Evolutionary conservation across 2,888 invertebrate genomes (phyloP).

Genomic region (Latheticus oryzae): DNA sequence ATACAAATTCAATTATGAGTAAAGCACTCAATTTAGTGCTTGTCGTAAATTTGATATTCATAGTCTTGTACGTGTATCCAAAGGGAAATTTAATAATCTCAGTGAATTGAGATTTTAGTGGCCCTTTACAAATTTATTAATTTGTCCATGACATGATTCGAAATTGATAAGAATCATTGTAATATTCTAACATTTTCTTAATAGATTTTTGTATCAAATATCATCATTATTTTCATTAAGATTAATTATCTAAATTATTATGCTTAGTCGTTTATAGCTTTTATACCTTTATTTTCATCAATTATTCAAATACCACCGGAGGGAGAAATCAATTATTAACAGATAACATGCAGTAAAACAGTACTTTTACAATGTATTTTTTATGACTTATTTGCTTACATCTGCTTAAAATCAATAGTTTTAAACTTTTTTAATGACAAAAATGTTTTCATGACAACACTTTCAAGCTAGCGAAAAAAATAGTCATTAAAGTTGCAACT

Average conservation of each 20-base stretch:
- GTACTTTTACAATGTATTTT: too few species aligned
- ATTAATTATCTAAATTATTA: too few species aligned
- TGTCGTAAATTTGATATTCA: constrained; percentile 15
- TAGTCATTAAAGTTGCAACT: neutral
- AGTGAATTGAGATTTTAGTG: constrained; percentile 10
- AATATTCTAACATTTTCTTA: too few species aligned
- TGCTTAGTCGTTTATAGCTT: constrained; percentile 4
- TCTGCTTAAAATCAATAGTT: too few species aligned
- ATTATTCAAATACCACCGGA: constrained; percentile 4
- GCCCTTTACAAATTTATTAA: too few species aligned
- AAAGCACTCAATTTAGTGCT: constrained; percentile 21
- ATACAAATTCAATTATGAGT: constrained; percentile 26
- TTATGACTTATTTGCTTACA: too few species aligned
- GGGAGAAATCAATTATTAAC: constrained; percentile 14
- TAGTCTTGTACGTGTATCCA: constrained; percentile 18
- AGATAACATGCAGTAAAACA: neutral
- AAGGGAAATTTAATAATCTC: constrained; percentile 20
- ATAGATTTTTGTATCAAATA: too few species aligned
- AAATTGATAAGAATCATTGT: too few species aligned
- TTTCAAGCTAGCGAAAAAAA: constrained; percentile 2
- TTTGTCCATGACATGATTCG: too few species aligned
- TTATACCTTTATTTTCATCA: constrained; percentile 9
- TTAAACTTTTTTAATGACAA: too few species aligned
- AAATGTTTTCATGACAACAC: too few species aligned
- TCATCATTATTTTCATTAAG: too few species aligned